Base-by-base conservation (phyloP, 2,888 invertebrate genomes). In the Orchesella flavescens region DNA sequence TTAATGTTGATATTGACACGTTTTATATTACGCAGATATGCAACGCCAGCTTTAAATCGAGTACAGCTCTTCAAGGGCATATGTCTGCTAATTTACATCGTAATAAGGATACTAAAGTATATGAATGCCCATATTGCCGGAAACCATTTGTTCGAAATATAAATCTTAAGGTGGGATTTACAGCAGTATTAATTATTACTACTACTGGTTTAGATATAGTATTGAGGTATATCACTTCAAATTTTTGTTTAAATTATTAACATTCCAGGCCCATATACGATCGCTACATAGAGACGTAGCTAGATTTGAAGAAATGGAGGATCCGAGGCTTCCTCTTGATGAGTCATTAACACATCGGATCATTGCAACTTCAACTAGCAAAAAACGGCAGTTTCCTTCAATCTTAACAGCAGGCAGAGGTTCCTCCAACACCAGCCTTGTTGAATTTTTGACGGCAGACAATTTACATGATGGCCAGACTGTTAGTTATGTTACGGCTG, bases 91-190 rank as follows among this genome's bases (percentile, higher is more conserved):
- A 93, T 86, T 85, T 89, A 9, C 89, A 89, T 85, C 87, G 88
- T 21, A 88, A 87, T 78, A 88, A 87, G 65, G 87, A 87, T 23
- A 89, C 87, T 43, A 89, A 88, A 85, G 90, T 90, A 21, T 92
- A 91, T 87, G 91, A 92, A 84, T 93, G 96, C 90, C 93, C 94
- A 71, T 95, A 95, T 89, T 96, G 96, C 89, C 92, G 93, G 78
- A 95, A 94, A 89, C 91, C 92, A 81, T 95, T 95, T 89, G 92
- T 93, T 34, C 92, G 94, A 43, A 93, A 93, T 85, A 91, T 92
- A 24, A 93, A 93, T 89, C 91, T 95, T 53, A 94, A 94, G 90
- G 88, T 86, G n/a, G n/a, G n/a, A n/a, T n/a, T n/a, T n/a, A n/a
- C n/a, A n/a, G n/a, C n/a, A n/a, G n/a, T n/a, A n/a, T n/a, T n/a